Base-by-base conservation (phyloP, 1,140 invertebrate genomes). In the Achatina immaculata region DNA sequence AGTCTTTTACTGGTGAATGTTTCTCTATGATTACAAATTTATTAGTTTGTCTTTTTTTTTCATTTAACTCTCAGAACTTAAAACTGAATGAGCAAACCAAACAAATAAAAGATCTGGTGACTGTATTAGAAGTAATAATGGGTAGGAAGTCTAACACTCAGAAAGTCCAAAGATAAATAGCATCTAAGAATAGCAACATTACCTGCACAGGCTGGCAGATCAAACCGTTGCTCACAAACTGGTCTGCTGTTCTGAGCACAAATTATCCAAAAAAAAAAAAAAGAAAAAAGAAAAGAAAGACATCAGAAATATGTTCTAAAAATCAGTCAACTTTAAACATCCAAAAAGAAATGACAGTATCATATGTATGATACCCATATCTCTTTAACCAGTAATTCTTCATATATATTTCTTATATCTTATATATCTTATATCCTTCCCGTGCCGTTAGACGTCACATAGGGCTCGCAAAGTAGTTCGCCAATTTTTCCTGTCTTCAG, bases 181-280 rank as follows among this genome's bases (percentile, higher is more conserved):
- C 28, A 28, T 31, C 2, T n/a, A 58, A 43, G 19, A 0, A n/a
- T n/a, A 24, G 19, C 36, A 62, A 4, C 43, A 76, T 72, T 84
- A 85, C 84, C 81, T 75, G 58, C 66, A 83, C 83, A 85, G n/a
- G 74, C 72, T 11, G 81, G 45, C 19, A 84, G 69, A 66, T 85
- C 80, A 48, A 74, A 55, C 58, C 80, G 78, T 58, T 51, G 81
- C 58, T 43, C 40, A 72, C 83, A 84, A 31, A 77, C 68, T 51
- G 80, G 76, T 73, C 75, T 78, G 62, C 80, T 81, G 42, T 81
- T 78, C 83, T 85, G 73, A 66, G 79, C 78, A 51, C n/a, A 43
- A 24, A 71, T 58, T 28, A 1, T 9, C 28, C 38, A 58, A 68
- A 42, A 34, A 55, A 58, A 21, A 9, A 19, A 48, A 28, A 1